Evolutionary conservation across 2,113 vertebrate genomes (phyloP), one percentile per base, ranked within the genome.

Genomic region (Proteles cristata): DNA sequence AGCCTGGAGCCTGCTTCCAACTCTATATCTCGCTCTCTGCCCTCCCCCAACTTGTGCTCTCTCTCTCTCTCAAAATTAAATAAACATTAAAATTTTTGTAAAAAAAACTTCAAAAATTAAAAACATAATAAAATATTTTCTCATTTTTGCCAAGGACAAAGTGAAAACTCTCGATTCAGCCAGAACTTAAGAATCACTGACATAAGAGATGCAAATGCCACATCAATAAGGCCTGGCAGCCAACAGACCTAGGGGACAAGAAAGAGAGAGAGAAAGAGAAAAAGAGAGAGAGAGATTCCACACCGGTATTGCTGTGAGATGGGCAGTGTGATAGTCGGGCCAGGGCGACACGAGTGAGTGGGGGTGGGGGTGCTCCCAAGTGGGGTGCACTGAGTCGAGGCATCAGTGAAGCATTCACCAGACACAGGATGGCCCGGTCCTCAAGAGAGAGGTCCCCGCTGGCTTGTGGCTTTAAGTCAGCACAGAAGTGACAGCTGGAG

Each of bases 121-220:
- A 21, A 61, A 61, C 58, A 1, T 61, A 61, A 61, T 61, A 61
- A 71, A 85, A 74, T 39, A 90, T 35, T 25, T 93, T 50, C 48
- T 93, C 73, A 65, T 83, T 84, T 77, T 74, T 50, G 45, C 77
- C 65, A 92, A 93, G 84, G 65, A 63, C 19, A 76, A 90, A 94
- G 39, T 84, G 68, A 83, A 97, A 97, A 93, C 43, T 93, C 73
- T 96, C 74, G n/a, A 6, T 87, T 68, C 31, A 76, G 79, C n/a
- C 48, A 84, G 87, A 93, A 66, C 55, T 61, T 69, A 74, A 93
- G 69, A 65, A 71, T 90, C 31, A 43, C n/a, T 80, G 25, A 45
- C 0, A 0, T 61, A 66, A 93, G 74, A 55, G 43, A 73, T 48
- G 21, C 12, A 53, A 43, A 73, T 68, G 43, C 45, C 61, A 48